These are phyloP conservation scores for Dinomys branickii DNA, from an alignment of 2,113 vertebrate species.

Conservation along the genomic window DNA sequence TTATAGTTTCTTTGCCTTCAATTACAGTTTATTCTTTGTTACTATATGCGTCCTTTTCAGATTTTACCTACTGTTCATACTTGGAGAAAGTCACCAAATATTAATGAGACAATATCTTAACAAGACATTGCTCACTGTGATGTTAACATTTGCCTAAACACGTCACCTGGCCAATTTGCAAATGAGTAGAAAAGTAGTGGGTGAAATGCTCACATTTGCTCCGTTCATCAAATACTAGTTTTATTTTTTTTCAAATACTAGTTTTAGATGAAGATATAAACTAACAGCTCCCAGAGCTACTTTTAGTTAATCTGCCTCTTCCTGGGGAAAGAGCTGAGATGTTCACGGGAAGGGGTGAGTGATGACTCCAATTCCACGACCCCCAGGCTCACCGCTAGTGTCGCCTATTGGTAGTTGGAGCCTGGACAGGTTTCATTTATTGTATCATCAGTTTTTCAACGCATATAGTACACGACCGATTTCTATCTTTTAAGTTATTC, in stretches of 20 bases:
- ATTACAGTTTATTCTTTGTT: not conserved
- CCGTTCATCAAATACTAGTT: not conserved
- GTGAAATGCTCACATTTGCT: not conserved
- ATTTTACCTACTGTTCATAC: not conserved
- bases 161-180: not conserved
- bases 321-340: not conserved
- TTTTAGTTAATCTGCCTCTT: not conserved
- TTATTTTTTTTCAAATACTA: no score
- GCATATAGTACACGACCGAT: not conserved
- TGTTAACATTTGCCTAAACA: not conserved
- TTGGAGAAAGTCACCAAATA: not conserved
- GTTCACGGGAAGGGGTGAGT: not conserved
- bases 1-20: not conserved
- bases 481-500: conserved; percentile 35
- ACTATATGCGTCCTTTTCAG: not conserved
- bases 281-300: not conserved
- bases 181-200: not conserved
- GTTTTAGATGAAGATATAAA: not conserved
- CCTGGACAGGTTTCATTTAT: not conserved
- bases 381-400: not conserved
- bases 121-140: not conserved
- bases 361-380: not conserved
- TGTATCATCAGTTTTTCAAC: not conserved
- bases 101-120: not conserved
- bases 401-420: not conserved